These are phyloP conservation scores for Cirrhinus molitorella DNA, from an alignment of 2,797 vertebrate species.

Conservation along the genomic window DNA sequence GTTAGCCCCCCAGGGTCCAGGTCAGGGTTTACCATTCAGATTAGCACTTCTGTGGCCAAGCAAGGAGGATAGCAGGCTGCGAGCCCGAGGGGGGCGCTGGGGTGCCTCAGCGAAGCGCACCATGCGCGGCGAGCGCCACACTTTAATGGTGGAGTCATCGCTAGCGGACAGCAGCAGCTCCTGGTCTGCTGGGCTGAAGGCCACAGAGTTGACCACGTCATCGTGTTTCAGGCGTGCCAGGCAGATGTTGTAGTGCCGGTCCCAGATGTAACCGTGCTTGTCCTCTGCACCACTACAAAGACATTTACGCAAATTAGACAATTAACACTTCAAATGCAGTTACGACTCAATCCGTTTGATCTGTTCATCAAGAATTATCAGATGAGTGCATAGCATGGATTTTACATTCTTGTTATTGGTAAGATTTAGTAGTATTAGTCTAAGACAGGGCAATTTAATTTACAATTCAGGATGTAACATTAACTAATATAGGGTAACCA, in stretches of 20 bases:
- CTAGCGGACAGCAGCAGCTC: slow-evolving; percentile 95
- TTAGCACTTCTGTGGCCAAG: slow-evolving; percentile 76
- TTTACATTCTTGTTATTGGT: neutral
- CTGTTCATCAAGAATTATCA: neutral
- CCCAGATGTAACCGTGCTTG: slow-evolving; percentile 98
- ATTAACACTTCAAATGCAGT: neutral
- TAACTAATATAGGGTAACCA: too few species aligned
- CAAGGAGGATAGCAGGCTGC: slow-evolving; percentile 82
- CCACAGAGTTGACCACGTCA: slow-evolving; percentile 97
- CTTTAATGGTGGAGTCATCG: slow-evolving; percentile 92
- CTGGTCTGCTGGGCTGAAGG: slow-evolving; percentile 93
- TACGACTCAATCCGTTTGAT: neutral
- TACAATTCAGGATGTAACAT: too few species aligned
- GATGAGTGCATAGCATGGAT: neutral
- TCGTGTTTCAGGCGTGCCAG: slow-evolving; percentile 91
- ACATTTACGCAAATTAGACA: slow-evolving; percentile 9
- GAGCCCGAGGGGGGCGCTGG: slow-evolving; percentile 63
- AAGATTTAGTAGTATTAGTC: neutral
- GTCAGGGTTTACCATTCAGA: slow-evolving; percentile 76
- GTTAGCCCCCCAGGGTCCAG: neutral
- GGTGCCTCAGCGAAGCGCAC: slow-evolving; percentile 77
- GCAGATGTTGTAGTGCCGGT: slow-evolving; percentile 97
- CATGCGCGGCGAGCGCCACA: slow-evolving; percentile 91
- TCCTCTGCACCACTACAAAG: slow-evolving; percentile 90
- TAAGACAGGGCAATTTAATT: neutral